Percentiles rank a stretch among this genome's conserved stretches.
Conservation (phyloP, 2,797 vertebrate species). For the Phoxinus dragarum region DNA sequence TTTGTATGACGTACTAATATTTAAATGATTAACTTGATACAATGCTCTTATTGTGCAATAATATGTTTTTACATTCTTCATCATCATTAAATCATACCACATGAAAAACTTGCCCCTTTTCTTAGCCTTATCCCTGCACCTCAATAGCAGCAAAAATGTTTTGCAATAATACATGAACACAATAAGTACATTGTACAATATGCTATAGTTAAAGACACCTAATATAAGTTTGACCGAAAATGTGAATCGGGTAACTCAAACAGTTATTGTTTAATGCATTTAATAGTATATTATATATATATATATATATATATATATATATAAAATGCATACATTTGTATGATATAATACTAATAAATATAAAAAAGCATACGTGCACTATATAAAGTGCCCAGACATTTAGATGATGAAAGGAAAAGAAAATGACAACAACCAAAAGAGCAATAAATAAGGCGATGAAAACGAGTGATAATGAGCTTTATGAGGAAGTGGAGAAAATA, state of each 20-base stretch:
- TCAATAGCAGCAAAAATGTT: background rate
- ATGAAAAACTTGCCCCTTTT: background rate
- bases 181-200: no score
- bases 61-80: background rate
- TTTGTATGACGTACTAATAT: background rate
- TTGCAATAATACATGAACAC: no score
- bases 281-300: background rate
- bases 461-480: constrained; percentile 55
- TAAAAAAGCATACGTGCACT: background rate
- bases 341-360: background rate
- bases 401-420: background rate
- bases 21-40: background rate
- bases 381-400: background rate
- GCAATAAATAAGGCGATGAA: constrained; percentile 41
- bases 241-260: background rate
- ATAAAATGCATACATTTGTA: background rate
- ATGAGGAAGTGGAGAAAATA: constrained; percentile 70
- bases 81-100: background rate
- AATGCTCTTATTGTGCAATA: background rate
- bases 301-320: no score
- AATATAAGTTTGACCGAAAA: background rate
- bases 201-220: background rate
- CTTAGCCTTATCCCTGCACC: background rate
- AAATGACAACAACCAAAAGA: constrained; percentile 13
- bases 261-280: background rate